Percentiles rank a stretch among this genome's conserved stretches.
These are phyloP conservation scores for Potamarius usumacintae DNA, from an alignment of 2,113 vertebrate species.

Conservation along the genomic window DNA sequence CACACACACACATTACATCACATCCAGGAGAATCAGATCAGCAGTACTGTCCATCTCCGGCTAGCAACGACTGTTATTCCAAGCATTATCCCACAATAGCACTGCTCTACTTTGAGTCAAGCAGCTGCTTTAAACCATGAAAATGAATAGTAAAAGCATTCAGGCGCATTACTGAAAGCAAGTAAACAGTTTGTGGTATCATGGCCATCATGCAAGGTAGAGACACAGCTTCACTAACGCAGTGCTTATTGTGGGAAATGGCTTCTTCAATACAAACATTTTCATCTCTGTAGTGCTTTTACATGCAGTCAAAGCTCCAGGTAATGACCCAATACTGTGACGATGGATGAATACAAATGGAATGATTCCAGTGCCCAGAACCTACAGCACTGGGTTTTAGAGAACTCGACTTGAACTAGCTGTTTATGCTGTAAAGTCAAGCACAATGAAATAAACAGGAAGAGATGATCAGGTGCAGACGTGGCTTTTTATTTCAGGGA, in stretches of 20 bases:
- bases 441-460: background rate
- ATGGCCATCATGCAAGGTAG: background rate
- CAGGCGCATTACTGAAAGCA: background rate
- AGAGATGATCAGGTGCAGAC: background rate
- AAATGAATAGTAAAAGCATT: slow-evolving; percentile 1
- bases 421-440: background rate
- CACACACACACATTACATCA: background rate
- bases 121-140: background rate
- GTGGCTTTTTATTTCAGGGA: background rate
- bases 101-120: background rate
- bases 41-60: slow-evolving; percentile 6
- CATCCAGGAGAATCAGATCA: background rate
- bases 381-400: background rate
- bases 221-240: background rate
- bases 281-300: background rate
- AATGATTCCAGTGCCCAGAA: background rate
- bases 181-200: background rate
- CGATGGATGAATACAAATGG: background rate
- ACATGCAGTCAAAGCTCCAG: slow-evolving; percentile 15
- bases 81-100: background rate
- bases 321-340: slow-evolving; percentile 12
- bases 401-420: background rate
- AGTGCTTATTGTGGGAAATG: slow-evolving; percentile 2
- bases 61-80: background rate
- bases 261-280: slow-evolving; percentile 16